These are phyloP conservation scores for Zaprionus nigranus DNA, from an alignment of 1,140 invertebrate genomes.

Conservation along the genomic window DNA sequence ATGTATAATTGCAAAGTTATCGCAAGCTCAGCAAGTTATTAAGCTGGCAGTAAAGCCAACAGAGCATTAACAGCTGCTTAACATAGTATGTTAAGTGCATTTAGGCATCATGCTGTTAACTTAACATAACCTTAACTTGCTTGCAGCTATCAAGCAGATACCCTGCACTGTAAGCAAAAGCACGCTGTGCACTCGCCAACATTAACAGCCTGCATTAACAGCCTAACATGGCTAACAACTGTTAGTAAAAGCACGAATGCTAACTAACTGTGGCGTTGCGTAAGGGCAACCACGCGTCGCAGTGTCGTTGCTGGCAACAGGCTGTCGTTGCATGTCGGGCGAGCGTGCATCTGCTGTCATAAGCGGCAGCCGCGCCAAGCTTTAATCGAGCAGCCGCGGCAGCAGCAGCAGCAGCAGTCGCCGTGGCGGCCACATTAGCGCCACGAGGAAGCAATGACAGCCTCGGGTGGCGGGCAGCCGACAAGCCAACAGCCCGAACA, in stretches of 20 bases:
- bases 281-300: constrained; percentile 4
- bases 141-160: too few relatives aligned
- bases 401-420: constrained; percentile 41
- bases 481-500: constrained; percentile 8
- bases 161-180: background rate
- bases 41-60: too few relatives aligned
- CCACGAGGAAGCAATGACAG: constrained; percentile 73
- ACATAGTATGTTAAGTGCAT: background rate
- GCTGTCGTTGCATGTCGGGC: constrained; percentile 46
- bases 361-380: constrained; percentile 48
- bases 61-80: background rate
- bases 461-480: constrained; percentile 47
- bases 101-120: background rate
- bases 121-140: too few relatives aligned
- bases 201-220: background rate
- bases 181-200: background rate
- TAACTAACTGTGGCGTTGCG: background rate
- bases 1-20: background rate
- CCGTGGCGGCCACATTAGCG: constrained; percentile 72
- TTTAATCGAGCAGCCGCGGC: constrained; percentile 70
- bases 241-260: constrained; percentile 1
- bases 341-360: constrained; percentile 52
- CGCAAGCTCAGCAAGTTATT: too few relatives aligned
- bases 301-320: constrained; percentile 19
- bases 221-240: background rate